A percentile compares a stretch with the other conserved stretches of the same genome.
phyloP scores from a whole-genome alignment of 2,113 vertebrate genomes.

The Phodopus roborovskii region DNA sequence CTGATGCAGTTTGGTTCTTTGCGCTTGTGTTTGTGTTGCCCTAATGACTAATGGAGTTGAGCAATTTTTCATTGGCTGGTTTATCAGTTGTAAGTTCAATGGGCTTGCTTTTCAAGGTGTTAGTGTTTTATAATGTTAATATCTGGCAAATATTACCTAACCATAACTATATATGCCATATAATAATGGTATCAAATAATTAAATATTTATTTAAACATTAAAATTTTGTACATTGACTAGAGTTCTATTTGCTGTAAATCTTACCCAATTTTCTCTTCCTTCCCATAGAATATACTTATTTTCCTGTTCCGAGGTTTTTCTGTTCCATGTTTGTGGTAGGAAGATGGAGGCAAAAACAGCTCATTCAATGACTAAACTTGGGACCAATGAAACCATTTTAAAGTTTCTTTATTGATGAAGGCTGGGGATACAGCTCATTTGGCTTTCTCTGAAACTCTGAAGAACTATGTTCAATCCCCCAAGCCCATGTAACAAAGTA shows the following conservation, averaged over 20 bases:
- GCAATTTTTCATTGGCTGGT: not conserved
- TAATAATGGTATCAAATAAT: not conserved
- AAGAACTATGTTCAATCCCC: not conserved
- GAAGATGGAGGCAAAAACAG: not conserved
- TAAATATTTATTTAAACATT: not conserved
- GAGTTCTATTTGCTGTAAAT: not conserved
- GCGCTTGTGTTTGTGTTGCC: not conserved
- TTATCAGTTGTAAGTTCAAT: not conserved
- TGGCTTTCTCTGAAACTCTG: not conserved
- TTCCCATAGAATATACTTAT: not conserved
- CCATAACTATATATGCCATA: not conserved
- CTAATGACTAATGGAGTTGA: not conserved
- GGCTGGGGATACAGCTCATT: not conserved
- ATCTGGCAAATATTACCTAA: not conserved
- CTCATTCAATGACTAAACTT: not conserved
- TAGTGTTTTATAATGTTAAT: not conserved
- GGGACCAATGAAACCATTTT: accelerated
- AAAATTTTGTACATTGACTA: not conserved
- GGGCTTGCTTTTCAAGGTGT: not conserved
- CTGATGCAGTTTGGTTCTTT: not conserved
- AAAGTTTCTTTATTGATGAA: not conserved
- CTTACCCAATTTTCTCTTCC: not conserved
- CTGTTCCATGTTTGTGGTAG: not conserved
- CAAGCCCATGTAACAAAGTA: not conserved
- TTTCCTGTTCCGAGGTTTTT: not conserved